Evolutionary conservation across 2,113 vertebrate genomes (phyloP).

Genomic region (Neotragus moschatus): DNA sequence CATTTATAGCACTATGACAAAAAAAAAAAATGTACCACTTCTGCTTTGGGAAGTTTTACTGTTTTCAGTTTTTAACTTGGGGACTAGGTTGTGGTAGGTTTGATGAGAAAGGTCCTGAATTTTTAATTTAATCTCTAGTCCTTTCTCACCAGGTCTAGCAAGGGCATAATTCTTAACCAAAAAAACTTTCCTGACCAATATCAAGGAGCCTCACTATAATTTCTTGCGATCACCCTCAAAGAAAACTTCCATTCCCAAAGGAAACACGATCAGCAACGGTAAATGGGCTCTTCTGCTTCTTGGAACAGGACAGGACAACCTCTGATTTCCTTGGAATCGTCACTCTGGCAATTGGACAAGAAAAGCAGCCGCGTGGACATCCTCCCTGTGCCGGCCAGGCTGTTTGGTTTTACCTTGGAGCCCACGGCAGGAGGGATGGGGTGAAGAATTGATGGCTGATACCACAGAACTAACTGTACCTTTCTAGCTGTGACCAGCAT

Average conservation of each 20-base stretch:
- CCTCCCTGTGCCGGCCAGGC: accelerated
- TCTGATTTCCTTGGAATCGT: not conserved
- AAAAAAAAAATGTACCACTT: not conserved
- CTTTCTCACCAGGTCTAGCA: not conserved
- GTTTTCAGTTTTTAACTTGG: not conserved
- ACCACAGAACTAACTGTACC: not conserved
- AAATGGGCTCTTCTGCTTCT: not conserved
- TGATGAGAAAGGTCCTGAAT: not conserved
- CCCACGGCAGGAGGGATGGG: too few species aligned
- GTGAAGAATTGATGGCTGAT: not conserved
- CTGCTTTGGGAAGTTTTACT: not conserved
- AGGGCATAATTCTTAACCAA: not conserved
- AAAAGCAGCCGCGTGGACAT: not conserved
- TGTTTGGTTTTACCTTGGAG: not conserved
- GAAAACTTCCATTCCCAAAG: not conserved
- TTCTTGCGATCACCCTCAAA: not conserved
- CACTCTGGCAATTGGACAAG: not conserved
- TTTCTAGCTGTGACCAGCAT: not conserved
- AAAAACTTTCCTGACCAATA: not conserved
- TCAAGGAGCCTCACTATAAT: not conserved
- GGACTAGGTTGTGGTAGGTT: not conserved
- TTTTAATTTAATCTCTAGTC: not conserved
- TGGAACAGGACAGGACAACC: not conserved
- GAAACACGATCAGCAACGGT: not conserved
- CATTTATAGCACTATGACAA: not conserved